Conservation (phyloP, 2,797 vertebrate genomes). For the Melanotaenia maccullochi region DNA sequence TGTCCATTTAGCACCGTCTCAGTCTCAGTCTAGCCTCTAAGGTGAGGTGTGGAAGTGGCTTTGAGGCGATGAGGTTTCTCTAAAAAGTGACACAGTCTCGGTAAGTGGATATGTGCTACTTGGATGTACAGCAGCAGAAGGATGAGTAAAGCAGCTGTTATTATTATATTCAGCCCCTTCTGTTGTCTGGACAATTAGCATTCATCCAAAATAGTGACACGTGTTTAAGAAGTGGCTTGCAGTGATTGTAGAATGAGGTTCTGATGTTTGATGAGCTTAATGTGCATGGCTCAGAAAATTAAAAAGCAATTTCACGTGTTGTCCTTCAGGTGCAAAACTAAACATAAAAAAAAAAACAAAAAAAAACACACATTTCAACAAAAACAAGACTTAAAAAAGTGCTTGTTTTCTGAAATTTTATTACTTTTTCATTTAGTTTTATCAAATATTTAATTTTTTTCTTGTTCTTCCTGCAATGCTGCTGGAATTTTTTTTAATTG, state of each 20-base stretch:
- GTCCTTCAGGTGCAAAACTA: too few relatives aligned
- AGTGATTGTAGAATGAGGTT: neutral
- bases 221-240: constrained; percentile 3
- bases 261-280: too few relatives aligned
- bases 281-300: too few relatives aligned
- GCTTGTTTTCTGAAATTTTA: too few relatives aligned
- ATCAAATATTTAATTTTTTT: too few relatives aligned
- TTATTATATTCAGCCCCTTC: neutral
- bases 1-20: neutral
- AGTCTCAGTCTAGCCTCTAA: constrained; percentile 16
- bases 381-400: too few relatives aligned
- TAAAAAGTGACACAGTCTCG: constrained; percentile 36
- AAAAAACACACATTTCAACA: too few relatives aligned
- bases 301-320: too few relatives aligned
- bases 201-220: neutral
- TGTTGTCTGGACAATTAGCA: constrained; percentile 31
- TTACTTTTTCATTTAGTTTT: too few relatives aligned
- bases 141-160: constrained; percentile 22
- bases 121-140: constrained; percentile 20
- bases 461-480: too few relatives aligned
- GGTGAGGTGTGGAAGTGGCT: constrained; percentile 23
- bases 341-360: too few relatives aligned
- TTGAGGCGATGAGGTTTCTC: constrained; percentile 19
- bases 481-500: neutral
- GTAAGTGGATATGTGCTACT: constrained; percentile 32